Evolutionary conservation across 2,113 vertebrate genomes (phyloP).

Genomic region (Oryzias celebensis): DNA sequence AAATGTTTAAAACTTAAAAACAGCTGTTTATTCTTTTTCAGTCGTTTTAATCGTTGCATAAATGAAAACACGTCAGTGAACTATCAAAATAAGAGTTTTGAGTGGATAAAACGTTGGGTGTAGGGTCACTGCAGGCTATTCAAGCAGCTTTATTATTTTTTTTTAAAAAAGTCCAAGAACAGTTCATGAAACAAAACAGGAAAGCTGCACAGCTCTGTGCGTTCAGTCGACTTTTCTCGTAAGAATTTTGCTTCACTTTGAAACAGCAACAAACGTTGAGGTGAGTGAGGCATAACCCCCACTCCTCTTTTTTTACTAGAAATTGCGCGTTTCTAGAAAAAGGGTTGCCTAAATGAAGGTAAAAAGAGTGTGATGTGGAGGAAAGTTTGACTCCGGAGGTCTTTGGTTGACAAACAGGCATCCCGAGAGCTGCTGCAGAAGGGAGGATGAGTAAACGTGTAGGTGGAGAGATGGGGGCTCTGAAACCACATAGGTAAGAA

Average conservation of each 20-base stretch:
- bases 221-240: neutral
- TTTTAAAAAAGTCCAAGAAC: too few relatives aligned
- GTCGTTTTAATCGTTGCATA: too few relatives aligned
- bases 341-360: conserved; percentile 30
- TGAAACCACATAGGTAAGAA: conserved; percentile 73
- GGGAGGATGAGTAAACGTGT: conserved; percentile 72
- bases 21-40: too few relatives aligned
- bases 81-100: too few relatives aligned
- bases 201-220: too few relatives aligned
- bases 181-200: too few relatives aligned
- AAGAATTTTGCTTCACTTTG: neutral
- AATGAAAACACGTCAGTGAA: too few relatives aligned
- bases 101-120: too few relatives aligned
- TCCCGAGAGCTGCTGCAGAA: conserved; percentile 48
- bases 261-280: conserved; percentile 2
- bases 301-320: neutral
- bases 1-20: too few relatives aligned
- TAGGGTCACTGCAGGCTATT: too few relatives aligned
- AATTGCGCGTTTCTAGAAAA: conserved; percentile 6
- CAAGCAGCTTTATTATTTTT: too few relatives aligned
- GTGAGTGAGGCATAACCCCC: neutral
- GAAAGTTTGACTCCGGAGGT: conserved; percentile 61
- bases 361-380: conserved; percentile 52
- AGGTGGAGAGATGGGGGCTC: conserved; percentile 74
- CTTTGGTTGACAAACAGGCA: conserved; percentile 56